Base-by-base conservation (phyloP, 2,888 invertebrate genomes). In the Dasypolia templi region DNA sequence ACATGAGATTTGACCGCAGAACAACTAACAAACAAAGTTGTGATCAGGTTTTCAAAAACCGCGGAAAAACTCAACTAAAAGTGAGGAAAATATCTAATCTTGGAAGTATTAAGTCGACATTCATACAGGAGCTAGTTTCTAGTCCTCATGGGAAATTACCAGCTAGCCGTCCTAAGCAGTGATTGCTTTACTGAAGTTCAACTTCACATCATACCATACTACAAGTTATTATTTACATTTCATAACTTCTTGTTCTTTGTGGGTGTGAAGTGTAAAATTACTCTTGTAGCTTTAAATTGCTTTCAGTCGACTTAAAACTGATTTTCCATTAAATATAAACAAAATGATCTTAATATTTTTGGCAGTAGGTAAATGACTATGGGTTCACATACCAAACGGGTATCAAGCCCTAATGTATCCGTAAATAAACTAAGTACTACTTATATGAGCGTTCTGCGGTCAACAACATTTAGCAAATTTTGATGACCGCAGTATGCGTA, bases 111-210 rank as follows among this genome's bases (percentile, higher is more conserved):
- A 68, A 74, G 75, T 66, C 72, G 73, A 75, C 79, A 85, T 82
- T 78, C 67, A 84, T 70, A 61, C 29, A 53, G 42, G 26, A 66
- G 61, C 55, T 72, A 71, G 74, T 77, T 69, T 2, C 11, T 35
- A 32, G 46, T 42, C 17, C 86, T 77, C 86, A 0, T 59, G 86
- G 86, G 86, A 86, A 86, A 86, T 86, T 77, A 86, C 83, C 56
- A 68, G 72, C 58, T 42, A 70, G 59, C 66, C 69, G 51, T 56
- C 59, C 65, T 75, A 63, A 42, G 59, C 69, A 66, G 75, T 77
- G 83, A 83, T 85, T 79, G 87, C 78, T 79, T 86, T 69, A 75
- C 62, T 65, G n/a, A 66, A 83, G 77, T 82, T 80, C 68, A 72
- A 29, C 39, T 71, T 56, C 55, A 78, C 68, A 68, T 78, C 74